phyloP scores from a whole-genome alignment of 2,888 invertebrate species.

The Leptinotarsa peninsularis region DNA sequence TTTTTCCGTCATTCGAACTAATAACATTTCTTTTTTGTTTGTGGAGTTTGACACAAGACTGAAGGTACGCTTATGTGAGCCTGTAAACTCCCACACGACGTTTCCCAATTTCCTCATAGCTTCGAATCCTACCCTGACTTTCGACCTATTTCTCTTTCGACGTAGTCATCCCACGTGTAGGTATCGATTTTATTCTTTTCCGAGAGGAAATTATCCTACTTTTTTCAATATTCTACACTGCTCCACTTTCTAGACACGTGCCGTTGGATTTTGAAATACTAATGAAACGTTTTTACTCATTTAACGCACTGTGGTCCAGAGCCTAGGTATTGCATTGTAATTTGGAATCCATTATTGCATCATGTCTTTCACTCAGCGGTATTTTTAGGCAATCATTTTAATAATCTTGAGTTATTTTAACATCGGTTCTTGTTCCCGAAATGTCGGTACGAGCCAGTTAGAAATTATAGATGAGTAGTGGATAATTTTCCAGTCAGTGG shows the following conservation, averaged over 20 bases:
- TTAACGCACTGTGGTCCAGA: slow-evolving; percentile 10
- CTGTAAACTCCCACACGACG: background rate
- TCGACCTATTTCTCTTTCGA: slow-evolving; percentile 9
- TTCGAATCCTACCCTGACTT: slow-evolving; percentile 1
- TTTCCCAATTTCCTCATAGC: slow-evolving; percentile 5
- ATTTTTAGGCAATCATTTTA: slow-evolving; percentile 38
- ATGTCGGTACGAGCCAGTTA: slow-evolving; percentile 7
- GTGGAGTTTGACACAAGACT: background rate
- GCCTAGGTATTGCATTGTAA: slow-evolving; percentile 16
- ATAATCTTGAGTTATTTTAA: slow-evolving; percentile 27
- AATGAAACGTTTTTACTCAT: slow-evolving; percentile 4
- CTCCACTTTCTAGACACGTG: slow-evolving; percentile 4
- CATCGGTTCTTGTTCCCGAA: slow-evolving; percentile 16
- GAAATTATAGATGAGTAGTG: slow-evolving; percentile 16
- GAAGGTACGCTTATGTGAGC: too few species aligned
- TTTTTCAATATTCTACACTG: slow-evolving; percentile 13
- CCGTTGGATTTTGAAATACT: slow-evolving; percentile 9
- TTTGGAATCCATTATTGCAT: slow-evolving; percentile 26
- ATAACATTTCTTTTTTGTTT: background rate
- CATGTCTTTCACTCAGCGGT: slow-evolving; percentile 34
- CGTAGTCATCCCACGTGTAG: slow-evolving; percentile 5
- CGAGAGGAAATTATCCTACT: slow-evolving; percentile 12
- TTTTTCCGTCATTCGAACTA: background rate
- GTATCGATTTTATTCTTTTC: slow-evolving; percentile 17
- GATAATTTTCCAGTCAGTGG: background rate